Base-by-base conservation (phyloP, 2,113 vertebrate species). In the Pseudopodoces humilis region DNA sequence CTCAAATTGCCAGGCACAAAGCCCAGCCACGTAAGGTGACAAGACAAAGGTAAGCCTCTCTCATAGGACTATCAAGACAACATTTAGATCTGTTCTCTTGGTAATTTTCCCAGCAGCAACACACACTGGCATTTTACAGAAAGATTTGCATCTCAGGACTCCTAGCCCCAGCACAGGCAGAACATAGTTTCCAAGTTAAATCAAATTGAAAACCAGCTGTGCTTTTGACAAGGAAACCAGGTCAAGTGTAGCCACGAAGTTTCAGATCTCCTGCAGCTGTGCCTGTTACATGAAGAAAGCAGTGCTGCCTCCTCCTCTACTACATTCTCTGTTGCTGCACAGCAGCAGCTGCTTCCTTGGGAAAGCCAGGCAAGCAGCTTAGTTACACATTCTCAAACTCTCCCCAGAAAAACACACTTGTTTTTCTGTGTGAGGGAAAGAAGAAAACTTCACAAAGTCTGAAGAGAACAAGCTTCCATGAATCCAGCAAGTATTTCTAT, bases 211-310 rank as follows among this genome's bases (percentile, higher is more conserved):
- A 94, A 86, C 71, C 91, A 95, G 86, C 92, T 94, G 88, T 76
- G 75, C 44, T 88, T 88, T 60, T 88, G 88, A 81, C 83, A 90
- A 86, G 76, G 37, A 94, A 96, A 90, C 28, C 91, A 86, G 91
- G 88, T 92, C 93, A 96, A 95, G 86, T 56, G 60, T 56, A 76
- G 58, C 70, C 78, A 92, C 1, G 0, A 75, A 30, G 70, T 76
- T 92, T 83, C 76, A 60, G 75, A 90, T 90, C 86, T 95, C 63
- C 63, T 65, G 67, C 90, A 93, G 94, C 92, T 80, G 78, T 55
- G 72, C 52, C 72, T 59, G 19, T 62, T 76, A 28, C 3, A 3
- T 16, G 78, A 76, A 72, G 67, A 74, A 83, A 90, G 62, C 58
- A 62, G 22, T 2, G 30, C 74, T 77, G 31, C 68, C 25, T 9